Evolutionary conservation across 2,797 vertebrate species (phyloP).

Genomic region (Amniataba percoides): DNA sequence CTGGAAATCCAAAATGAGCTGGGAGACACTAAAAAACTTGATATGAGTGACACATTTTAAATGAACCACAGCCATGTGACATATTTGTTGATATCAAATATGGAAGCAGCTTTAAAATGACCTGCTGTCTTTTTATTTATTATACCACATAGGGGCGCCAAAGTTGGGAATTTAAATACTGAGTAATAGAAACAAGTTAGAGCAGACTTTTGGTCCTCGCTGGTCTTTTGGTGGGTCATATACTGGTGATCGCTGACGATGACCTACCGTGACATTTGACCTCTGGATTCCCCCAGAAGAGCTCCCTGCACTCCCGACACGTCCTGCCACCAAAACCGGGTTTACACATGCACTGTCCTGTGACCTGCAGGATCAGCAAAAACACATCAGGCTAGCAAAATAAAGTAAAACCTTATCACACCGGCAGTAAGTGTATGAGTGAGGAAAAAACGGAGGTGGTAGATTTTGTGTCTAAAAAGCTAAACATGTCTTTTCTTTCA

Average conservation of each 20-base stretch:
- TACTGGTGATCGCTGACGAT: not conserved
- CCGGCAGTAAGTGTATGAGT: not conserved
- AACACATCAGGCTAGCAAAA: not conserved
- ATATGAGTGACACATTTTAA: too few relatives aligned
- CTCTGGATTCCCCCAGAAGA: constrained; percentile 94
- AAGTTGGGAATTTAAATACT: not conserved
- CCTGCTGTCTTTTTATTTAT: not conserved
- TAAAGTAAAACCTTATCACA: not conserved
- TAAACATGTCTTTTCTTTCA: constrained; percentile 24
- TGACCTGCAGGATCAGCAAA: constrained; percentile 81
- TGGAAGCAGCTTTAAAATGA: too few relatives aligned
- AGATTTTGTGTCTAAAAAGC: not conserved
- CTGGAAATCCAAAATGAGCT: not conserved
- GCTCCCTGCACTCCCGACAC: constrained; percentile 93
- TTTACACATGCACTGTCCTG: constrained; percentile 94
- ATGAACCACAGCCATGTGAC: not conserved
- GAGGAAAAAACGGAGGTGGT: not conserved
- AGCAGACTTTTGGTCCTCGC: not conserved
- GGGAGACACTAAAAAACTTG: not conserved
- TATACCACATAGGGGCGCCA: not conserved
- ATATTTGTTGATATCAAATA: not conserved
- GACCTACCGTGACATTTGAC: constrained; percentile 91
- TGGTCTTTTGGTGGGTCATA: not conserved
- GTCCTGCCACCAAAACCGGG: constrained; percentile 94
- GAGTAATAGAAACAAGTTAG: not conserved